A percentile compares a stretch with the other conserved stretches of the same genome.
Evolutionary conservation across 2,113 vertebrate species (phyloP).

Genomic region (Synodontis membranacea): DNA sequence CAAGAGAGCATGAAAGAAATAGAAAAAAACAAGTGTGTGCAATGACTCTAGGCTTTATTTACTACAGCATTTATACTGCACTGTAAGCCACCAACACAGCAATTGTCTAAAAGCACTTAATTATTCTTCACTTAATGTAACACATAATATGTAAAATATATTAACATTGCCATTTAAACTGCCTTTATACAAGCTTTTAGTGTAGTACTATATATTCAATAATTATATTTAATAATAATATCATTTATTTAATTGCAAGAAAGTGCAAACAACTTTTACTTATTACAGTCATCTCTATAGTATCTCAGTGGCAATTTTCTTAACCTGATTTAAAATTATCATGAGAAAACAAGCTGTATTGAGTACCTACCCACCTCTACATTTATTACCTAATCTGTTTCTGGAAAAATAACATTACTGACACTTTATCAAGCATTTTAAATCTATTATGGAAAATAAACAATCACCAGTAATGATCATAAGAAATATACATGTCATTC

Average conservation of each 20-base stretch:
- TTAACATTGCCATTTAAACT: neutral
- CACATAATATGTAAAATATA: neutral
- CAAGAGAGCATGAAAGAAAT: neutral
- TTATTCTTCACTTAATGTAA: neutral
- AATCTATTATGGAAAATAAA: neutral
- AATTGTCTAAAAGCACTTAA: neutral
- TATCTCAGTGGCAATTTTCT: neutral
- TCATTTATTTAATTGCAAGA: neutral
- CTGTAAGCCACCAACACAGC: neutral
- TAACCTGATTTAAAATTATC: neutral
- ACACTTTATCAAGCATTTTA: neutral
- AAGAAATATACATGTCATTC: neutral
- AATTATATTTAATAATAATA: neutral
- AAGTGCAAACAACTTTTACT: neutral
- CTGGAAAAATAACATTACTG: neutral
- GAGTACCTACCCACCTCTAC: neutral
- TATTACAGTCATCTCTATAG: neutral
- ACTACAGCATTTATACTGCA: too few species aligned
- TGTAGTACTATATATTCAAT: too few species aligned
- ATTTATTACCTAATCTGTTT: neutral
- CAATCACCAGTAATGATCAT: neutral
- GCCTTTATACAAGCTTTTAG: neutral
- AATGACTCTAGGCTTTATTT: neutral
- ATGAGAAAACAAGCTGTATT: neutral
- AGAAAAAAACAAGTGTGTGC: neutral